A percentile compares a stretch with the other conserved stretches of the same genome.
Conservation (phyloP, 92 coral and sea anemone species). For the Muricea muricata region DNA sequence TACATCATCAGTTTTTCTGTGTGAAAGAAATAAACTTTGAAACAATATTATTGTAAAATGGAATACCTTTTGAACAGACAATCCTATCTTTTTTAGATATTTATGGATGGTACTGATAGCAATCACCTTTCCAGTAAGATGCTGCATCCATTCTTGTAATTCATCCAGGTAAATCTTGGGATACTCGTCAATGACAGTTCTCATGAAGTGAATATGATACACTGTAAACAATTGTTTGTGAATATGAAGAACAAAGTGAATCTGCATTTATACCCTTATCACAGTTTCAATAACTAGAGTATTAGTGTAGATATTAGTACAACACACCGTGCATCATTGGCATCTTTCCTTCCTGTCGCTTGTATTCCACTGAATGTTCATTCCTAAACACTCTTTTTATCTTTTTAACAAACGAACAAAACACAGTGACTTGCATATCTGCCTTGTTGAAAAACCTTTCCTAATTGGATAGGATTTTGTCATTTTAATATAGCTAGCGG, state of each 20-base stretch:
- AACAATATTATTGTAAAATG: too few relatives aligned
- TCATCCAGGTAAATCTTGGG: constrained; percentile 59
- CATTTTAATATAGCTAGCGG: too few relatives aligned
- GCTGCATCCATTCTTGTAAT: constrained; percentile 45
- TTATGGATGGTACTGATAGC: constrained; percentile 11
- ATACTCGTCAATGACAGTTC: constrained; percentile 33
- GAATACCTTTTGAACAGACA: constrained; percentile 41
- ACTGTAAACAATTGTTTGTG: constrained; percentile 1
- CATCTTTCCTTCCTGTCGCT: background rate
- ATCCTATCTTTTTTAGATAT: constrained; percentile 21
- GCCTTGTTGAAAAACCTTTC: constrained; percentile 2
- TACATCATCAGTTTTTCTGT: background rate
- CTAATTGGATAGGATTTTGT: too few relatives aligned
- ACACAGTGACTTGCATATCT: constrained; percentile 10
- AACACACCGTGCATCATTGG: constrained; percentile 20
- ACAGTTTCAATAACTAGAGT: too few relatives aligned
- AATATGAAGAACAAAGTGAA: too few relatives aligned
- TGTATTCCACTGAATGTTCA: background rate
- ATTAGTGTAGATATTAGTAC: too few relatives aligned
- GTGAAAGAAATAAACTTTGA: background rate
- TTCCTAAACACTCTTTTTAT: constrained; percentile 8
- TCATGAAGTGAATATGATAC: constrained; percentile 7
- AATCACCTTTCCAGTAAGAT: constrained; percentile 16
- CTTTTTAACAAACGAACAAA: constrained; percentile 17
- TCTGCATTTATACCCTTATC: too few relatives aligned